A percentile compares a stretch with the other conserved stretches of the same genome.
phyloP scores from a whole-genome alignment of 2,797 vertebrate species.

The Typhlichthys eigenmanni region DNA sequence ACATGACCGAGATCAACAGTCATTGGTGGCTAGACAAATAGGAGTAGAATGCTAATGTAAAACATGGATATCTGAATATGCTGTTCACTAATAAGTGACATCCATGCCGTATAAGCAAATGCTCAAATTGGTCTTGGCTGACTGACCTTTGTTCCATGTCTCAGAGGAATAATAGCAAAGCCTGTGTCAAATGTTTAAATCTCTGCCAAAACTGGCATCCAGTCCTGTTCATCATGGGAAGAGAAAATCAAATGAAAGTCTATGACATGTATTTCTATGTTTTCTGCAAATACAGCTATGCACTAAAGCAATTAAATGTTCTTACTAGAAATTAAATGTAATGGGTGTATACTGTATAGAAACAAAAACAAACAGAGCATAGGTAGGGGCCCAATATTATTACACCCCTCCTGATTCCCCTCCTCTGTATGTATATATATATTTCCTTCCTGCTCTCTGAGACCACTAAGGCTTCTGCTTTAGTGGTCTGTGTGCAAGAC shows the following conservation, averaged over 20 bases:
- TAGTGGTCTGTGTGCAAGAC: constrained; percentile 18
- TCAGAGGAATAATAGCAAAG: too few species aligned
- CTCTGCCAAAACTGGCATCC: constrained; percentile 1
- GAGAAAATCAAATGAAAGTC: constrained; percentile 7
- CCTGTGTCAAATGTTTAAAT: constrained; percentile 3
- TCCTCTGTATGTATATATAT: neutral
- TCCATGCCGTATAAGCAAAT: neutral
- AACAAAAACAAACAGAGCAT: too few species aligned
- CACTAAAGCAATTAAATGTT: too few species aligned
- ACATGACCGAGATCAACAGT: constrained; percentile 1
- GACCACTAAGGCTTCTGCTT: constrained; percentile 25
- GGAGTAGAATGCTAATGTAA: neutral
- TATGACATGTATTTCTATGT: too few species aligned
- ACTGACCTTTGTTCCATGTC: neutral
- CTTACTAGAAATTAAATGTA: too few species aligned
- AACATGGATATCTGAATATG: neutral
- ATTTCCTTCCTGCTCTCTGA: constrained; percentile 35
- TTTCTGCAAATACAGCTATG: too few species aligned
- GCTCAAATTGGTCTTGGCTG: neutral
- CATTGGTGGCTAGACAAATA: neutral
- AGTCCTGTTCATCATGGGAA: constrained; percentile 10
- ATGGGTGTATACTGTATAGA: too few species aligned
- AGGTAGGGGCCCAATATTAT: too few species aligned
- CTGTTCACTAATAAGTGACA: neutral
- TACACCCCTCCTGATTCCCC: too few species aligned